Conservation (phyloP, 2,888 invertebrate species). For the Leptinotarsa haldemani region DNA sequence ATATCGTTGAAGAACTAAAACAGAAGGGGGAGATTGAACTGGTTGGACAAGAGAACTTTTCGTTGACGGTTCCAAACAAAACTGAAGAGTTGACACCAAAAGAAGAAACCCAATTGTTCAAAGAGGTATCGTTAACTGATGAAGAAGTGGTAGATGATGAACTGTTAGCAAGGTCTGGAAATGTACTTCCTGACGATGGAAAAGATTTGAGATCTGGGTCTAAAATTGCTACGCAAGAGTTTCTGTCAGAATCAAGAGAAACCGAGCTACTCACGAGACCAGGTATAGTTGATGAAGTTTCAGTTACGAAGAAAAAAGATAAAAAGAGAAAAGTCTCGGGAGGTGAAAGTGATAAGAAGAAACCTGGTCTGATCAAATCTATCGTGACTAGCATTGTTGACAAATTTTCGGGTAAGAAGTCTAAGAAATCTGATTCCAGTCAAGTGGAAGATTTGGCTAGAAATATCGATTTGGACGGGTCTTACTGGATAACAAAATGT, state of each 20-base stretch:
- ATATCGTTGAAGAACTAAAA: too few relatives aligned
- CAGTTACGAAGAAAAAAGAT: conserved; percentile 39
- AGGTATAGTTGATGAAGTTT: conserved; percentile 11
- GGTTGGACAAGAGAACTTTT: too few relatives aligned
- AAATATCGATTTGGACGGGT: conserved; percentile 61
- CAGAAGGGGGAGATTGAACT: too few relatives aligned
- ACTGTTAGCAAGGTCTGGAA: background rate
- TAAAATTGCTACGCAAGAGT: background rate
- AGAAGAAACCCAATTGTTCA: background rate
- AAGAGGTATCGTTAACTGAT: background rate
- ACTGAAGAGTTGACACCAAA: conserved; percentile 28
- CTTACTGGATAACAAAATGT: conserved; percentile 73
- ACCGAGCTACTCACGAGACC: conserved; percentile 2
- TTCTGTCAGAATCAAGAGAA: conserved; percentile 16
- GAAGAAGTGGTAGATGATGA: conserved; percentile 21
- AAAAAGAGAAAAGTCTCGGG: conserved; percentile 46
- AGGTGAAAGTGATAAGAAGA: conserved; percentile 41
- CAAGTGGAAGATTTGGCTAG: conserved; percentile 49
- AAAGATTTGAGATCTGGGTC: background rate
- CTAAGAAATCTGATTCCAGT: conserved; percentile 44
- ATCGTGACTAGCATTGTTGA: conserved; percentile 57
- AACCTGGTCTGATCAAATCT: conserved; percentile 55
- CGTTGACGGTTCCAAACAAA: conserved; percentile 19
- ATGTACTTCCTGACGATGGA: too few relatives aligned
- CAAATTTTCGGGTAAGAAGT: conserved; percentile 52